Evolutionary conservation across 1,140 invertebrate species (phyloP), one percentile per base, ranked within the genome.

Genomic region (Drosophila jambulina): DNA sequence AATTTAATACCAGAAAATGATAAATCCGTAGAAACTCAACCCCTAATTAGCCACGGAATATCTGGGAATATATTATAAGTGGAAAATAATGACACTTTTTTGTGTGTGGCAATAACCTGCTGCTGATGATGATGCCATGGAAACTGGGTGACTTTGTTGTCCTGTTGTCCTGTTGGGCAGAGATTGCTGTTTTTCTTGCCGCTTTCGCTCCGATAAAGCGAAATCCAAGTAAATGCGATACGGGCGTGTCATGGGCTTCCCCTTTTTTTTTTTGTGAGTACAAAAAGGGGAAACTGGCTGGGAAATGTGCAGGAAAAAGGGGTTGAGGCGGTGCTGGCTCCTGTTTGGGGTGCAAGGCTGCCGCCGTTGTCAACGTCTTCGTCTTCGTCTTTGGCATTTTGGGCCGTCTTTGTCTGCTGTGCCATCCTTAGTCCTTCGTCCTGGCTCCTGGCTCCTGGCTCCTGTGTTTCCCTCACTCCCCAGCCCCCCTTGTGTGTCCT

Each of bases 171-270:
- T 25, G 12, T 51, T 34, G 54, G 62, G 27, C 56, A 19, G 49
- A 32, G 38, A 42, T 58, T 63, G 54, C 59, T 62, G 67, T 59
- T 56, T 59, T 77, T 63, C 53, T 83, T 65, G 70, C 72, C 64
- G 63, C 53, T 25, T 53, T 25, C 53, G 53, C 59, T 77, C 42
- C 64, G 74, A 88, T 88, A 88, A 84, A 90, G 68, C 48, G 80
- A 88, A 84, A 88, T 88, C 74, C 84, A 74, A 87, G 80, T 83
- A 88, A 87, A 87, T 84, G 83, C 74, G 77, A 86, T 88, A 86
- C 84, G 76, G 77, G 71, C 72, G 72, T 68, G 83, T 78, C 78
- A 85, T 81, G 72, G 34, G 49, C 32, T 51, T 40, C 42, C 29
- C 3, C 9, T 10, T 9, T 23, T 12, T 15, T 13, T 27, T 23